Percentiles rank a stretch among this genome's conserved stretches.
Conservation (phyloP, 2,797 vertebrate species). For the Mormyrus hasselquistii region DNA sequence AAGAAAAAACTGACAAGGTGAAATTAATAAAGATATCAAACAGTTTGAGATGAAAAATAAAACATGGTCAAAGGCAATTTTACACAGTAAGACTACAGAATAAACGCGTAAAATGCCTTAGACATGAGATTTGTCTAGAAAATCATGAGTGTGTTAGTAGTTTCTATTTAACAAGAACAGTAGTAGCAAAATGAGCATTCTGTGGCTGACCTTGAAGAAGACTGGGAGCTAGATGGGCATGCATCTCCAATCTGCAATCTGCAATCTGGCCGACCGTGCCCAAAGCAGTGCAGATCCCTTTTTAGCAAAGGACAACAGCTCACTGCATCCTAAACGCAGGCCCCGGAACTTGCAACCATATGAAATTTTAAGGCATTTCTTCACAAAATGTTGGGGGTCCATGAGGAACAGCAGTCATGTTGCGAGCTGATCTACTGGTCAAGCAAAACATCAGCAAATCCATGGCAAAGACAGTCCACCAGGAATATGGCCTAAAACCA, state of each 20-base stretch:
- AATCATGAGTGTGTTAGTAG: slow-evolving; percentile 11
- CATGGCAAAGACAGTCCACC: not conserved
- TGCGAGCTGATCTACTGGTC: not conserved
- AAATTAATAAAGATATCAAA: slow-evolving; percentile 55
- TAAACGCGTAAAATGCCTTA: slow-evolving; percentile 42
- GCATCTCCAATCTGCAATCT: too few species aligned
- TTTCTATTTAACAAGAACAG: not conserved
- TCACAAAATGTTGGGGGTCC: not conserved
- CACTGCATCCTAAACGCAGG: not conserved
- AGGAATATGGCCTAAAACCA: not conserved
- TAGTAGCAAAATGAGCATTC: slow-evolving; percentile 45
- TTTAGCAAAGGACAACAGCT: not conserved
- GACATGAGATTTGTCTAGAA: slow-evolving; percentile 24
- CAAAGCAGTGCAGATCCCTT: not conserved
- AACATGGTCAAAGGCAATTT: slow-evolving; percentile 31
- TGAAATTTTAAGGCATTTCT: not conserved
- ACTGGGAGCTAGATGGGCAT: not conserved
- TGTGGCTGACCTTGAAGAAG: slow-evolving; percentile 33
- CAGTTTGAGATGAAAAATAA: slow-evolving; percentile 46
- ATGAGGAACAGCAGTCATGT: not conserved
- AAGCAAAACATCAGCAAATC: not conserved
- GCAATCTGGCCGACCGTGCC: too few species aligned
- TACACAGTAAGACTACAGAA: slow-evolving; percentile 12
- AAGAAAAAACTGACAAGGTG: slow-evolving; percentile 20
- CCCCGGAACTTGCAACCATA: not conserved